phyloP scores from a whole-genome alignment of 2,113 vertebrate genomes.

The Zosterops lateralis region DNA sequence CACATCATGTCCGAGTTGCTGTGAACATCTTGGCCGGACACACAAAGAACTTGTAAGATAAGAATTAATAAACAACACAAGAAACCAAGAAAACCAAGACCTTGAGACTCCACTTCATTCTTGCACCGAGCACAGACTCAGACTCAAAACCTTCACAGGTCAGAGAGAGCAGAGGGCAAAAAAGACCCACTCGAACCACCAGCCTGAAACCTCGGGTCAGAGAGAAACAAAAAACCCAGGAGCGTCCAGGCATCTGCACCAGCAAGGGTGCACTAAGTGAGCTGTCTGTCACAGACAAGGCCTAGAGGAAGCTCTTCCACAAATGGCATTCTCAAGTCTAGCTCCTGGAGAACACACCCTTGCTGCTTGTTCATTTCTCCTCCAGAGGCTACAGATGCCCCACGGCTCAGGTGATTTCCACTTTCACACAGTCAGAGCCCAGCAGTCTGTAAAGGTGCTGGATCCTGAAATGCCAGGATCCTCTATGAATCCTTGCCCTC shows the following conservation, averaged over 20 bases:
- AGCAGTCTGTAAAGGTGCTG: not conserved
- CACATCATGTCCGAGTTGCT: too few relatives aligned
- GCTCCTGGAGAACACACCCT: not conserved
- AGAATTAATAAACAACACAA: too few relatives aligned
- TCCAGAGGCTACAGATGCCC: not conserved
- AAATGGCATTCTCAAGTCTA: fast-evolving
- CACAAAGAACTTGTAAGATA: too few relatives aligned
- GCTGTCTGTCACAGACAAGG: not conserved
- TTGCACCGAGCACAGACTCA: too few relatives aligned
- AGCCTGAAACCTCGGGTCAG: too few relatives aligned
- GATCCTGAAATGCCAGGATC: not conserved
- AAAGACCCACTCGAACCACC: too few relatives aligned
- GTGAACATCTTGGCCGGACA: too few relatives aligned
- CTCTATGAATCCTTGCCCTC: not conserved
- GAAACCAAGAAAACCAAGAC: too few relatives aligned
- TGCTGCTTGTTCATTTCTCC: not conserved
- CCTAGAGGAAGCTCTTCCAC: not conserved
- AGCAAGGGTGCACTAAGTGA: not conserved
- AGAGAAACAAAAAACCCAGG: too few relatives aligned
- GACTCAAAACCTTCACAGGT: too few relatives aligned
- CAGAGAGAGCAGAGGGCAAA: too few relatives aligned
- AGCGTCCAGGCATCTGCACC: not conserved
- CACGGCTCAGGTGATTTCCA: not conserved
- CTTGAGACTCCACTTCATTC: too few relatives aligned
- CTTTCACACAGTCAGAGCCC: not conserved